Base-by-base conservation (phyloP, 2,888 invertebrate species). In the Salpingus planirostris region DNA sequence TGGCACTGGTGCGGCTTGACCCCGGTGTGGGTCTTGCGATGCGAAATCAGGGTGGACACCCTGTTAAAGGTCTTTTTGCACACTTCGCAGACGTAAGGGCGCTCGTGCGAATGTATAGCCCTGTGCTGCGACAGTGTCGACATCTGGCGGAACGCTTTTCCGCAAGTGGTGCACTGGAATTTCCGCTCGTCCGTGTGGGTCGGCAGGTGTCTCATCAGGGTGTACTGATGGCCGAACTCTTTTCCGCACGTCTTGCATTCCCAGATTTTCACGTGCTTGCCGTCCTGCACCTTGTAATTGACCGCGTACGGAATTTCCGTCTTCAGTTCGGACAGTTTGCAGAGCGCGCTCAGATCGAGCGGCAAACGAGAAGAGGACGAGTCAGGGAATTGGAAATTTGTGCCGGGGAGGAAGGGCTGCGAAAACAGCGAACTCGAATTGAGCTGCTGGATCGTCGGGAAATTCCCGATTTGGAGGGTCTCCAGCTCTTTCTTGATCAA, bases 1-100 rank as follows among this genome's bases (percentile, higher is more conserved):
- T 78, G 75, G 51, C 84, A 85, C 40, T 70, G 74, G 62, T 82
- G 82, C 0, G 80, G 80, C 53, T 84, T 85, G 40, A 76, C 69
- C 26, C 78, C 75, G 6, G 78, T 79, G 55, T 85, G 84, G 3
- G 80, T 84, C 67, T 83, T 84, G 40, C 80, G 73, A 50, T 85
- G 84, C 7, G 83, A 83, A 55, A 84, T 84, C 41, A 85, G 64
- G n/a, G 84, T 83, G 6, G 83, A 84, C 2, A 81, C 79, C 29
- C 84, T 73, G 62, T 83, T 84, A 61, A 84, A 85, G 2, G 80
- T 80, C 61, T 85, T 84, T 49, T 74, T 72, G 62, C 84, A 85
- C 5, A 76, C 71, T 64, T 80, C 80, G 54, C 84, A 85, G 28
- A 77, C 67, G 52, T 81, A 81, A 1, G 83, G 83, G 24, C 83